These are phyloP conservation scores for Eupithecia centaureata DNA, from an alignment of 2,888 invertebrate genomes.

Conservation along the genomic window DNA sequence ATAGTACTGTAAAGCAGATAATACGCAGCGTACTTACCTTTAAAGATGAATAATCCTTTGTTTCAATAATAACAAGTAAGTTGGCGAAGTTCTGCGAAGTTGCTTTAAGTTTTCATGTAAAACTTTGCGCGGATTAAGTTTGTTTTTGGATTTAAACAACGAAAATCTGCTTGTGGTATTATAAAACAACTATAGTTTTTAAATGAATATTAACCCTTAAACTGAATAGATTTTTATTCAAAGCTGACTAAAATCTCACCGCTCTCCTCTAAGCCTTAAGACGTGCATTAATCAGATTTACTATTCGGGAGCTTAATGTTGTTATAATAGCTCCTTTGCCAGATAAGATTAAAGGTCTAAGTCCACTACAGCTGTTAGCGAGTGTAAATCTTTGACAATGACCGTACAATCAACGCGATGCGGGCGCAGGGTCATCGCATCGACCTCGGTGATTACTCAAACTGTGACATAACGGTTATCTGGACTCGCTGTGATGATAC, in stretches of 20 bases:
- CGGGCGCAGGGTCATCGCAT: constrained; percentile 33
- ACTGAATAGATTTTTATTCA: no score
- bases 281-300: no score
- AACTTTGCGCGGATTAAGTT: not conserved
- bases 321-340: not conserved
- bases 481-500: not conserved
- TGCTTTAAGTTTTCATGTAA: not conserved
- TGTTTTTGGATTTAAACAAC: not conserved
- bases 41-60: constrained; percentile 28
- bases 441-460: constrained; percentile 33
- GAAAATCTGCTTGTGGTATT: not conserved
- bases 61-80: constrained; percentile 27
- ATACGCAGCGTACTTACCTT: constrained; percentile 14
- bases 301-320: no score
- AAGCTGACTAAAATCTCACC: no score
- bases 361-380: constrained; percentile 6
- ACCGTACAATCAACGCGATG: constrained; percentile 30
- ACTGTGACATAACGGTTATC: constrained; percentile 34
- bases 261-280: no score
- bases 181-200: no score
- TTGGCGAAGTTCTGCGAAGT: constrained; percentile 3
- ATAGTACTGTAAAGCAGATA: constrained; percentile 3
- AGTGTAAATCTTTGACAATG: constrained; percentile 29
- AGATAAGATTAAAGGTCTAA: not conserved
- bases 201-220: no score